phyloP scores from a whole-genome alignment of 1,140 invertebrate species.

The Eumaeus atala region DNA sequence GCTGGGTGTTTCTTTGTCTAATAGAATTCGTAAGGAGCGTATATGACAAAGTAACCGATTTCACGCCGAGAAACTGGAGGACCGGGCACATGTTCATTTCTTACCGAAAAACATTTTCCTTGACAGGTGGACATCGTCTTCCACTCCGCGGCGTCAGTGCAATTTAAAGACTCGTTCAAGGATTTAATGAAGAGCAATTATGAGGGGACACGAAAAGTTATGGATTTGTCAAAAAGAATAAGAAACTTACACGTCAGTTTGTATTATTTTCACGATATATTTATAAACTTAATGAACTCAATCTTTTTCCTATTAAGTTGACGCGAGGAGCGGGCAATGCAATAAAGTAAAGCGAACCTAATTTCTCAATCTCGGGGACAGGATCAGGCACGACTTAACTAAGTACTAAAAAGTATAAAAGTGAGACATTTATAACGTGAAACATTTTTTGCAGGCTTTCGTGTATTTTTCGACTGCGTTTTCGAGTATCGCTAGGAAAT shows the following conservation, averaged over 20 bases:
- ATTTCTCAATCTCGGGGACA: too few relatives aligned
- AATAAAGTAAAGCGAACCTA: too few relatives aligned
- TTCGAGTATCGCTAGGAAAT: not conserved
- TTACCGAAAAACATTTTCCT: not conserved
- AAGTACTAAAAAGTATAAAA: too few relatives aligned
- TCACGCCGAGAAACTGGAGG: not conserved
- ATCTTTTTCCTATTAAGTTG: not conserved
- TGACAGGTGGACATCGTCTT: constrained; percentile 22
- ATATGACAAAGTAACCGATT: too few relatives aligned
- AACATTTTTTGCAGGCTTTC: constrained; percentile 14
- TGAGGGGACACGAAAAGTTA: constrained; percentile 15
- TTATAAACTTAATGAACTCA: constrained; percentile 22
- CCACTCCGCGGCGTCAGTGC: constrained; percentile 24
- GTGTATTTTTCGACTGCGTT: constrained; percentile 20
- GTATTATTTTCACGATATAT: not conserved
- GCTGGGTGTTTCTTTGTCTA: too few relatives aligned
- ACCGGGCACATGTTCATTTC: too few relatives aligned
- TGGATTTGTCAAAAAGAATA: constrained; percentile 21
- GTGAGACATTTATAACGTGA: too few relatives aligned
- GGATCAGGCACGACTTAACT: too few relatives aligned
- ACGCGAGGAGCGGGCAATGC: not conserved
- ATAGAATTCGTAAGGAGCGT: too few relatives aligned
- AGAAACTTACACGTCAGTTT: constrained; percentile 23
- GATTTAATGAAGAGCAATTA: constrained; percentile 15
- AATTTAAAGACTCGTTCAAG: constrained; percentile 16